phyloP scores from a whole-genome alignment of 2,113 vertebrate genomes.

The Ailurus styani region DNA sequence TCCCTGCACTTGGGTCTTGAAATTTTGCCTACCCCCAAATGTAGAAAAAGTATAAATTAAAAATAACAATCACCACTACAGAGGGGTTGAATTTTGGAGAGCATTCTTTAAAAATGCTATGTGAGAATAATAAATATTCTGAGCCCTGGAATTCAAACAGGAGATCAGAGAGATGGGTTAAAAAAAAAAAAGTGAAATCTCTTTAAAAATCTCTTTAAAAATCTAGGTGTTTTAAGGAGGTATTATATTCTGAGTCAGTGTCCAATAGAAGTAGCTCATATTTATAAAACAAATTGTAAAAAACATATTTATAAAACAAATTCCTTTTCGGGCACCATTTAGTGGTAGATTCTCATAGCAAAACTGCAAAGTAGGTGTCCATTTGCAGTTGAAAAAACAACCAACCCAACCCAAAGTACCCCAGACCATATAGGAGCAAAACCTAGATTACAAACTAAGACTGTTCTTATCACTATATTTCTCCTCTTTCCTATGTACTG shows the following conservation, averaged over 20 bases:
- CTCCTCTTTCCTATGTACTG: not conserved
- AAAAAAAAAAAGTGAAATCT: not conserved
- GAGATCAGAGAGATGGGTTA: not conserved
- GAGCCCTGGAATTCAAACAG: not conserved
- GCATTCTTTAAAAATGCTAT: not conserved
- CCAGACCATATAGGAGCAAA: not conserved
- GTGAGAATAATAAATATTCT: not conserved
- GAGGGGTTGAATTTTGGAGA: not conserved
- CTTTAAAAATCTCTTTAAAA: not conserved
- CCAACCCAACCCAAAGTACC: not conserved
- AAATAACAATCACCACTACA: not conserved
- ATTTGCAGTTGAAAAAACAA: not conserved
- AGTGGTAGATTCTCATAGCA: not conserved
- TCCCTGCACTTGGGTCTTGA: not conserved
- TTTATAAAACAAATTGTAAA: not conserved
- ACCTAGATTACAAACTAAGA: not conserved
- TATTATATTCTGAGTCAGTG: not conserved
- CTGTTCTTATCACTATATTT: not conserved
- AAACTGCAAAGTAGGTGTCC: not conserved
- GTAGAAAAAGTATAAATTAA: not conserved
- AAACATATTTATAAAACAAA: not conserved
- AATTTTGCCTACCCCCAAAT: not conserved
- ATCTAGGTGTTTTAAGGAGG: not conserved
- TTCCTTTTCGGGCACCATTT: not conserved
- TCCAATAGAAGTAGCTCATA: not conserved